phyloP scores from a whole-genome alignment of 2,113 vertebrate genomes.

The Rhegmatorhina hoffmannsi region DNA sequence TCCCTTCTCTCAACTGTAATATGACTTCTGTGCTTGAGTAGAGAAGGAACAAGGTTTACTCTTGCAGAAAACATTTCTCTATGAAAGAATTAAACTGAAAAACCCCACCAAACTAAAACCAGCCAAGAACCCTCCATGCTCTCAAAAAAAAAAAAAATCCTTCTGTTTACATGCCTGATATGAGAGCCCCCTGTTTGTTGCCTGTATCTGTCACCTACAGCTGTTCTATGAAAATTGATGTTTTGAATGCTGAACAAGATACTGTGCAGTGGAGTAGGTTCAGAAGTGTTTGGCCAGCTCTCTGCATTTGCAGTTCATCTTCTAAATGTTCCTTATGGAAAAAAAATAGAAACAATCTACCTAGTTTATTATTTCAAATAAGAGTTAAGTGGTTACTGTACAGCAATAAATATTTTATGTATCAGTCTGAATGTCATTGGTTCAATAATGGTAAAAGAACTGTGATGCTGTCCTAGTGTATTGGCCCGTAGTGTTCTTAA shows the following conservation, averaged over 20 bases:
- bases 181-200: background rate
- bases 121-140: background rate
- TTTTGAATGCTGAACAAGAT: background rate
- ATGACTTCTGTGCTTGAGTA: background rate
- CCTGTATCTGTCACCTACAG: background rate
- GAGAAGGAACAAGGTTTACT: background rate
- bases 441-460: background rate
- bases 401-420: background rate
- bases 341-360: background rate
- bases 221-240: background rate
- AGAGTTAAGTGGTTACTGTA: background rate
- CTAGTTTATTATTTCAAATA: background rate
- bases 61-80: background rate
- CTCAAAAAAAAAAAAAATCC: background rate
- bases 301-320: background rate
- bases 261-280: background rate
- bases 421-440: background rate
- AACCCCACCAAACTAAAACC: background rate
- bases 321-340: background rate
- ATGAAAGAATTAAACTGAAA: background rate
- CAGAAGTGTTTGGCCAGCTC: background rate
- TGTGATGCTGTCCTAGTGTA: background rate
- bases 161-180: background rate
- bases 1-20: background rate
- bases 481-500: background rate